Conservation (phyloP, 2,113 vertebrate genomes). For the Trematomus loennbergii region DNA sequence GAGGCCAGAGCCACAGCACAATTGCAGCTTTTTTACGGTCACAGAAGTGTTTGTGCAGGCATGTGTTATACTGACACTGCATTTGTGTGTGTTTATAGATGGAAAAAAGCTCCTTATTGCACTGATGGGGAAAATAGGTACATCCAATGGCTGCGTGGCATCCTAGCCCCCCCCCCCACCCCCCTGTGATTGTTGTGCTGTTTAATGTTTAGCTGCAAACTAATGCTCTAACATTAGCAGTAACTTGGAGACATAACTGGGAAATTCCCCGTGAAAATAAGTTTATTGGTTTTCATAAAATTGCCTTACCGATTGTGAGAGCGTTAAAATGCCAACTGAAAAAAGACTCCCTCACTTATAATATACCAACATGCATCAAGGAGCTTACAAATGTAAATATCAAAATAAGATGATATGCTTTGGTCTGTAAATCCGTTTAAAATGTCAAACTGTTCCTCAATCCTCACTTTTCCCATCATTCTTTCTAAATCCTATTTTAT, state of each 20-base stretch:
- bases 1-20: neutral
- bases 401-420: neutral
- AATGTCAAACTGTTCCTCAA: neutral
- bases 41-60: neutral
- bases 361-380: neutral
- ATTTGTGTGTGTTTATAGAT: neutral
- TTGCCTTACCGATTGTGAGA: neutral
- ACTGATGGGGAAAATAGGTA: neutral
- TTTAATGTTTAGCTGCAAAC: constrained; percentile 14
- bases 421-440: neutral
- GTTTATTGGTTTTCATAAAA: constrained; percentile 40
- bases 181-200: neutral
- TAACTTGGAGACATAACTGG: constrained; percentile 15
- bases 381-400: neutral
- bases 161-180: neutral
- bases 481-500: neutral
- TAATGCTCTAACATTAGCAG: neutral
- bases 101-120: neutral
- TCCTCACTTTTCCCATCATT: neutral
- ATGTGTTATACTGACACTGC: neutral
- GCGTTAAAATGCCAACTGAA: neutral
- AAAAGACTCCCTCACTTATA: neutral
- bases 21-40: neutral
- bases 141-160: neutral
- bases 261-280: constrained; percentile 35